phyloP scores from a whole-genome alignment of 2,888 invertebrate species.

The Melanophora roralis region DNA sequence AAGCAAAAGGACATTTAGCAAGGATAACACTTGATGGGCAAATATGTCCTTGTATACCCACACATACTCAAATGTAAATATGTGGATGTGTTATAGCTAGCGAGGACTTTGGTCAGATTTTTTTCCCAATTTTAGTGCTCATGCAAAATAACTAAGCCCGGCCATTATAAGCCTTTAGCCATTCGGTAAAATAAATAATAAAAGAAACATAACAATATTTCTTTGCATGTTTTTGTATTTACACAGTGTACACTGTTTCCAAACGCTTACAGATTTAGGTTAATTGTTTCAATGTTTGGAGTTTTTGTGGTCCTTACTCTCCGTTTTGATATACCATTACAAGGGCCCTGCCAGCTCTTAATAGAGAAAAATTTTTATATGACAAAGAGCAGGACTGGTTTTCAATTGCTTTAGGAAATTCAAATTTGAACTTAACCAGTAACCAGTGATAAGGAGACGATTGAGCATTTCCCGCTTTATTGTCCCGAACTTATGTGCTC shows the following conservation, averaged over 20 bases:
- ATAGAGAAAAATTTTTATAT: no score
- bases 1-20: conserved; percentile 15
- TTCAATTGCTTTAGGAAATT: no score
- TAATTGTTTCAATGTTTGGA: not conserved
- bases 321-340: no score
- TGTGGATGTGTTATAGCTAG: conserved; percentile 1
- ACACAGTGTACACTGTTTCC: conserved; percentile 74
- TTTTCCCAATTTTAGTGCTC: not conserved
- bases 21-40: conserved; percentile 49
- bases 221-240: no score
- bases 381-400: no score
- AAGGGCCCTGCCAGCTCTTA: no score
- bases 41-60: not conserved
- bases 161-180: conserved; percentile 56
- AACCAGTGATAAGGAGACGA: no score
- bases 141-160: conserved; percentile 40
- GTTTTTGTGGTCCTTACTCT: no score
- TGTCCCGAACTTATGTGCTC: no score
- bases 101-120: conserved; percentile 5
- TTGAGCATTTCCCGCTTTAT: no score
- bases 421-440: no score
- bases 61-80: not conserved
- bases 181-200: conserved; percentile 44
- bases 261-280: not conserved
- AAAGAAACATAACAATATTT: conserved; percentile 29